Evolutionary conservation across 2,888 invertebrate species (phyloP), one percentile per base, ranked within the genome.

Genomic region (Aspidapion aeneum): DNA sequence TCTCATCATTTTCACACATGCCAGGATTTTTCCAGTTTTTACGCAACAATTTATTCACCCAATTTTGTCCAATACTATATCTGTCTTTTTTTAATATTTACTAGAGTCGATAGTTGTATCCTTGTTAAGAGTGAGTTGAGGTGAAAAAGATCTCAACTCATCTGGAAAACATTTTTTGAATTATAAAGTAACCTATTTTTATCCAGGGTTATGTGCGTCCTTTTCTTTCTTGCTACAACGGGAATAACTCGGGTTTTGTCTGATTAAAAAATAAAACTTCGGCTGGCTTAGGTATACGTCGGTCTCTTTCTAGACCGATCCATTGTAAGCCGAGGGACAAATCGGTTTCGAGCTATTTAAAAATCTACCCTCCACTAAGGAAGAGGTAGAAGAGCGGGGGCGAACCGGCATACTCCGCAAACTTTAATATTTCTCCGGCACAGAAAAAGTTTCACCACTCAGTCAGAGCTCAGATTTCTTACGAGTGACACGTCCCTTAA

Each of bases 361-460:
- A 80, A 80, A 80, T 35, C 78, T 79, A 77, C 79, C 80, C 79
- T 79, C 79, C 79, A 79, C 78, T 78, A 73, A 69, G 70, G 70
- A n/a, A n/a, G n/a, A 52, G 52, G 52, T 52, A 52, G 7, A 73
- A 74, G 73, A 67, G 70, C 72, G 71, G 72, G 73, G 75, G 77
- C 74, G 76, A 76, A 75, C 75, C 77, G 74, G 69, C 20, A 16
- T 16, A 35, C 35, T 35, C 5, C 35, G 35, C 61, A 61, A 67
- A 66, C 67, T 69, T 72, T 77, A 75, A 75, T 74, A 75, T 77
- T 12, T 35, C 12, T 76, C 75, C 72, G 17, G 73, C 76, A 74
- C 74, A 74, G 78, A 78, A 79, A 79, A 80, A 79, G 75, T 78
- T 77, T 64, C n/a, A 60, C 62, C 64, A 17, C 66, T 72, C 74